These are phyloP conservation scores for Drosophila kanekoi DNA, from an alignment of 2,888 invertebrate genomes.

Conservation along the genomic window DNA sequence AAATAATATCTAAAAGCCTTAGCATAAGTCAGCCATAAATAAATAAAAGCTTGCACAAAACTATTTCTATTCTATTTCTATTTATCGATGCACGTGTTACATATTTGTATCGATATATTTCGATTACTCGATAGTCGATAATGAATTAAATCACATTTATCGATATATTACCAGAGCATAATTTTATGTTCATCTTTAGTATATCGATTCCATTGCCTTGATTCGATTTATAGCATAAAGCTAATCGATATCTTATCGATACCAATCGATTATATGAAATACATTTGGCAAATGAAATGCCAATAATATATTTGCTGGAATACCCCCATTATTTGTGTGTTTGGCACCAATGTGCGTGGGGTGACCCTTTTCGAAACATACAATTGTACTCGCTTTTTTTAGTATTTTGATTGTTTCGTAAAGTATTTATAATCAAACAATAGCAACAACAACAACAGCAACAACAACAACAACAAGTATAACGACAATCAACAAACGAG, in stretches of 20 bases:
- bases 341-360: conserved; percentile 9
- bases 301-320: not conserved
- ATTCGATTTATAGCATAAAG: no score
- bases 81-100: no score
- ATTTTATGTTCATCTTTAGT: no score
- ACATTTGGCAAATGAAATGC: not conserved
- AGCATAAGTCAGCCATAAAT: no score
- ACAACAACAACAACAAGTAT: conserved; percentile 12
- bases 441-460: conserved; percentile 29
- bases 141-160: not conserved
- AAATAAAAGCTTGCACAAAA: no score
- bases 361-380: conserved; percentile 41
- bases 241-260: not conserved
- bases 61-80: no score
- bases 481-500: conserved; percentile 56
- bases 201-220: no score
- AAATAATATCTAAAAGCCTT: no score
- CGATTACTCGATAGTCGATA: no score
- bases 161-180: not conserved
- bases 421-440: conserved; percentile 66
- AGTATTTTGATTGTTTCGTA: conserved; percentile 58
- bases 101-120: no score
- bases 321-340: not conserved
- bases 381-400: conserved; percentile 13
- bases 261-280: no score